Conservation (phyloP, 2,888 invertebrate species). For the Timema cristinae region DNA sequence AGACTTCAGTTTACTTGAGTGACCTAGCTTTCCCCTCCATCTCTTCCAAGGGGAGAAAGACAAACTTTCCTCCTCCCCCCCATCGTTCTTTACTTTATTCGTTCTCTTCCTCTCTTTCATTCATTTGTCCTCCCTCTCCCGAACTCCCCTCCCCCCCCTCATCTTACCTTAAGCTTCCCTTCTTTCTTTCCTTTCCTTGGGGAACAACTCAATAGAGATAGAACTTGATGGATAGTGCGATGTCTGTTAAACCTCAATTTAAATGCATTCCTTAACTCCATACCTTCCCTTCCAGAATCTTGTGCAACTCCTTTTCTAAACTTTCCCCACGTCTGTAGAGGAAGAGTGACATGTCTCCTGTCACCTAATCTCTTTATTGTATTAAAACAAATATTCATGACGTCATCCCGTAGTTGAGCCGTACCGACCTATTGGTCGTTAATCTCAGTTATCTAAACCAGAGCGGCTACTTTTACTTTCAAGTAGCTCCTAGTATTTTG, state of each 20-base stretch:
- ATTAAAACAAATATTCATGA: too few relatives aligned
- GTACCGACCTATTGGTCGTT: too few relatives aligned
- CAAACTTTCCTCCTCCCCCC: not conserved
- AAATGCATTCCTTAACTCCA: constrained; percentile 42
- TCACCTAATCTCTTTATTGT: not conserved
- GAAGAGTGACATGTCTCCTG: constrained; percentile 11
- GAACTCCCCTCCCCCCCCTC: not conserved
- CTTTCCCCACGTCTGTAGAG: not conserved
- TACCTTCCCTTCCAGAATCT: constrained; percentile 13
- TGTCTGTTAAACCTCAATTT: constrained; percentile 43
- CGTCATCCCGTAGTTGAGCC: too few relatives aligned
- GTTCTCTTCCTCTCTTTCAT: constrained; percentile 9
- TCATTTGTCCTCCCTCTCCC: constrained; percentile 4
- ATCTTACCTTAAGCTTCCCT: not conserved
- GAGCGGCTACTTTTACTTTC: too few relatives aligned
- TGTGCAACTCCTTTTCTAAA: constrained; percentile 4
- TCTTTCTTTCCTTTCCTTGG: constrained; percentile 15
- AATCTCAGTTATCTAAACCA: too few relatives aligned
- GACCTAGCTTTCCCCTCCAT: not conserved
- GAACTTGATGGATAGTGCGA: constrained; percentile 41
- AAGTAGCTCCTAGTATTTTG: too few relatives aligned
- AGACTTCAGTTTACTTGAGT: not conserved
- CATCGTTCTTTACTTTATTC: constrained; percentile 6
- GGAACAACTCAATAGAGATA: constrained; percentile 26
- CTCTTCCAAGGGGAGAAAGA: not conserved